Percentiles rank a stretch among this genome's conserved stretches.
phyloP scores from a whole-genome alignment of 2,113 vertebrate species.

The Pholis gunnellus region DNA sequence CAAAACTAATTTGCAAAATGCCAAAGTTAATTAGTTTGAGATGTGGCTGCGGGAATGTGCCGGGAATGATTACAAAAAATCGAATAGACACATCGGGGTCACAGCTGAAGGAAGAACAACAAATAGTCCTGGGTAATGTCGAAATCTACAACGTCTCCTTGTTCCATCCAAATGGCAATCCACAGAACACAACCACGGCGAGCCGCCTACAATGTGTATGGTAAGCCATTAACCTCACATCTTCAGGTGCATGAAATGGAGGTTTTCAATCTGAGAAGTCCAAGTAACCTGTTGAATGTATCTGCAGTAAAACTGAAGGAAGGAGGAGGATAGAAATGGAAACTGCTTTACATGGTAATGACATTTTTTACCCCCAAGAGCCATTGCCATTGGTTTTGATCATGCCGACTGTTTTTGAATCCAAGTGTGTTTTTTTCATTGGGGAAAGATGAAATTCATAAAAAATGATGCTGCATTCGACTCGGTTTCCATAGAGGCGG shows the following conservation, averaged over 20 bases:
- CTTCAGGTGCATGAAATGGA: conserved; percentile 26
- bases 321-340: conserved; percentile 31
- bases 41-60: background rate
- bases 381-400: conserved; percentile 43
- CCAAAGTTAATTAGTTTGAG: conserved; percentile 15
- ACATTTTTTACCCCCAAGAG: conserved; percentile 54
- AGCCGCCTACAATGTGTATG: background rate
- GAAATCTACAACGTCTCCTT: background rate
- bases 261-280: conserved; percentile 32
- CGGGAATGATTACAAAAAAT: background rate
- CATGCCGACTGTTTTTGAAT: conserved; percentile 40
- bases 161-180: background rate
- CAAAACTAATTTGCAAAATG: conserved; percentile 2
- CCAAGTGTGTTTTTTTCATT: conserved; percentile 40
- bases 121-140: background rate
- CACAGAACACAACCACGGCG: background rate
- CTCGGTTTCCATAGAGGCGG: background rate
- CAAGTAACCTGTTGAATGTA: conserved; percentile 34
- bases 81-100: background rate
- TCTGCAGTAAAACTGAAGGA: conserved; percentile 42
- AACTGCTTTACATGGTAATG: conserved; percentile 64
- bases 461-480: conserved; percentile 48
- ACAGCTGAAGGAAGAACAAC: background rate
- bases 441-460: conserved; percentile 64
- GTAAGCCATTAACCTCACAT: conserved; percentile 32